These are phyloP conservation scores for Neodiprion fabricii DNA, from an alignment of 1,140 invertebrate genomes.

Conservation along the genomic window DNA sequence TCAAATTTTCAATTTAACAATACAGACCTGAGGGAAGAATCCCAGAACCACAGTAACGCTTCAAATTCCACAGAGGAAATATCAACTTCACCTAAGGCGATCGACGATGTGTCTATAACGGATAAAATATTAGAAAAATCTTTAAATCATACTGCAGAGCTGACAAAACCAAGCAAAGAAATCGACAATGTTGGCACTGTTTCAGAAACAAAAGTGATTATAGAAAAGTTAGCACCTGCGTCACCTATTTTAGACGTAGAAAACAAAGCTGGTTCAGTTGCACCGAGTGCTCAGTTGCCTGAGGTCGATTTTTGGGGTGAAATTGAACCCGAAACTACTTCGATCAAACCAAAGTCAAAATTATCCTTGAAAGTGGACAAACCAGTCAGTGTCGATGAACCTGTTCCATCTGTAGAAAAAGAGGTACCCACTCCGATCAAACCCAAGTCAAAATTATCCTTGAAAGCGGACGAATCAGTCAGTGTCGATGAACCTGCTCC, in stretches of 20 bases:
- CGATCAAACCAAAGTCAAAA: slow-evolving; percentile 10
- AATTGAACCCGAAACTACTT: neutral
- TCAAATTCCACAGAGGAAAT: neutral
- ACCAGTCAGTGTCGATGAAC: neutral
- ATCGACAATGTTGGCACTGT: neutral
- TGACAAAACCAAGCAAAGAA: neutral
- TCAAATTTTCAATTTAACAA: neutral
- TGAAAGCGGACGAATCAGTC: neutral
- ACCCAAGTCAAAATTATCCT: slow-evolving; percentile 12
- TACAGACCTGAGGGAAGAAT: neutral
- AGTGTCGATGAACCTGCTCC: too few species aligned
- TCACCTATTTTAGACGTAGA: too few species aligned
- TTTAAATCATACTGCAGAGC: neutral
- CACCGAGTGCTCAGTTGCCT: neutral
- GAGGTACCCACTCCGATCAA: neutral
- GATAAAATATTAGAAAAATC: neutral
- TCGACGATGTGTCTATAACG: neutral
- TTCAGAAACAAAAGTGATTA: neutral
- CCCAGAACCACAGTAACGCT: neutral
- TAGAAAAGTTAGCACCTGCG: neutral
- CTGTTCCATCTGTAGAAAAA: neutral
- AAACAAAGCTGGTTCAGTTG: neutral
- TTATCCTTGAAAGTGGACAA: neutral
- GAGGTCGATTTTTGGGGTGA: slow-evolving; percentile 15
- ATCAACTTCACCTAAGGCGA: neutral